Base-by-base conservation (phyloP, 2,888 invertebrate genomes). In the Cataglyphis cursor region DNA sequence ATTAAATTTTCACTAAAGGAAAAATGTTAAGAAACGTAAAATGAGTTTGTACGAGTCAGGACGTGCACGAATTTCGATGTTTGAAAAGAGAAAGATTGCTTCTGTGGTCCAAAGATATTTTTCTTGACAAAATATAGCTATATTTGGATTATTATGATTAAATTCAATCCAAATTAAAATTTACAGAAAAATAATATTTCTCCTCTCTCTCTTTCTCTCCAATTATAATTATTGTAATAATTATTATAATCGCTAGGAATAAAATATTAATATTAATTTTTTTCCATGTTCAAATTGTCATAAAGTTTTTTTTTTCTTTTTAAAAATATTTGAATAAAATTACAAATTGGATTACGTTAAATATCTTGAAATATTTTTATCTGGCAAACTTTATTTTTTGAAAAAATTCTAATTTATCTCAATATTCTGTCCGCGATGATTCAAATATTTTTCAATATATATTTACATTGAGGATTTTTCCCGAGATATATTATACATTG, bases 1-100 rank as follows among this genome's bases (percentile, higher is more conserved):
- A 68, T 70, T 70, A 35, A 51, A 70, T 35, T 70, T 70, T 35
- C 5, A 15, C 51, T 70, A 70, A 70, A 51, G 35, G 35, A 54
- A 35, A 70, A 70, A 35, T 70, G n/a, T 70, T 70, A 35, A 8
- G 31, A 70, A n/a, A 70, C 12, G 21, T 51, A 70, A 68, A 18
- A 48, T 48, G 8, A 48, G 15, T 70, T 9, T 70, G 9, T 35
- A 54, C 21, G 15, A 51, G 8, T 48, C 12, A 21, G 31, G 21
- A 35, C 35, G 21, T 21, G 21, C 9, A 54, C 21, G 54, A 48
- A 15, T 15, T 70, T 10, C 54, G 21, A 54, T 21, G 28, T 51
- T 70, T 3, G 1, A 6, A 48, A n/a, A 48, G 48, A 48, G 18
- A 48, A 48, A n/a, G 1, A 21, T 8, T 18, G 10, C 28, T 54